Evolutionary conservation across 2,113 vertebrate species (phyloP).

Genomic region (Tiliqua scincoides): DNA sequence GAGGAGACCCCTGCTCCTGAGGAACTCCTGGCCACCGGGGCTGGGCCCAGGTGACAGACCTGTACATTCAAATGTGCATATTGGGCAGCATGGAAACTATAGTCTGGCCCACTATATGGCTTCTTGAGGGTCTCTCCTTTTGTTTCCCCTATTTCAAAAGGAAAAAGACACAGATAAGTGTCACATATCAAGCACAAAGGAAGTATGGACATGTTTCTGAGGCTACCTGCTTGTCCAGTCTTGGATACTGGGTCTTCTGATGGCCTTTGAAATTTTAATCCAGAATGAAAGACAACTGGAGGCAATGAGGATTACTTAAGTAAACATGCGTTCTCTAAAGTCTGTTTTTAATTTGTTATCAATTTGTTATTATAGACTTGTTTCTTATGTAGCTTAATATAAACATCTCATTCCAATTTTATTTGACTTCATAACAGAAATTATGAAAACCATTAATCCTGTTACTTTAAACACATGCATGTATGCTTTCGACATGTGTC

Average conservation of each 20-base stretch:
- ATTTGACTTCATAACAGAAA: constrained; percentile 10
- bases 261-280: not conserved
- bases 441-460: not conserved
- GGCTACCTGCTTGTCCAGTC: not conserved
- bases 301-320: constrained; percentile 17
- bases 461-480: not conserved
- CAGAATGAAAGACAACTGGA: not conserved
- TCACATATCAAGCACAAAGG: not conserved
- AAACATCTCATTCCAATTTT: not conserved
- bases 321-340: not conserved
- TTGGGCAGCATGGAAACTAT: not conserved
- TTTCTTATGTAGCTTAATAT: not conserved
- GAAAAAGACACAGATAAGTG: not conserved
- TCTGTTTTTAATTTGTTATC: not conserved
- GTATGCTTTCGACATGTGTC: constrained; percentile 25
- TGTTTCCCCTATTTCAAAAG: not conserved
- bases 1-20: no score
- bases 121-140: not conserved
- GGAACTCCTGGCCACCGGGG: no score
- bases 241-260: not conserved
- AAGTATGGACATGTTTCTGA: not conserved
- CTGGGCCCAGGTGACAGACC: no score
- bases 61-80: not conserved
- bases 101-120: not conserved
- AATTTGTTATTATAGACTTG: constrained; percentile 18